These are phyloP conservation scores for Anabas testudineus DNA, from an alignment of 2,797 vertebrate species.

Conservation along the genomic window DNA sequence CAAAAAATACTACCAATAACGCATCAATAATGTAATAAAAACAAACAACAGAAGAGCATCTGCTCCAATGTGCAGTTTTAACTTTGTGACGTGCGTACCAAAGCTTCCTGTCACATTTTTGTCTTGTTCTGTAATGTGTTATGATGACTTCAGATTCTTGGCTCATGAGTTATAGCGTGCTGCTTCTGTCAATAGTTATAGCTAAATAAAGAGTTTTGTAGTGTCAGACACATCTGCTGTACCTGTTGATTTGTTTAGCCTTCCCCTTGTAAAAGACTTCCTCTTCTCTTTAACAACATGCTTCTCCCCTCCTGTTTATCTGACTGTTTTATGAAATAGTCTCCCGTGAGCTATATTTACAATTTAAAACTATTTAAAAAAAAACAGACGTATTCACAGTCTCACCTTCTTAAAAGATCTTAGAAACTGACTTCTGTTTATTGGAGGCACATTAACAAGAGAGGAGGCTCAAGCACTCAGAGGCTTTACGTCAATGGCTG, in stretches of 20 bases:
- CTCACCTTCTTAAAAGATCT: constrained; percentile 29
- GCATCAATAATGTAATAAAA: not conserved
- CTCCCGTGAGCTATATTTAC: not conserved
- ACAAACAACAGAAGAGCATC: not conserved
- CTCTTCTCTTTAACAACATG: too few relatives aligned
- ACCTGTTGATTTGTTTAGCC: not conserved
- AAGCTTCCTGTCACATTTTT: constrained; percentile 1
- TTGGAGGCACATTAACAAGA: constrained; percentile 36
- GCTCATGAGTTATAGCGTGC: not conserved
- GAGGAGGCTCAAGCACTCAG: constrained; percentile 13
- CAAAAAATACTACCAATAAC: not conserved
- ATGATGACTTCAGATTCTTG: not conserved
- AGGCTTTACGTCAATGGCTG: constrained; percentile 34
- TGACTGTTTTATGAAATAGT: not conserved
- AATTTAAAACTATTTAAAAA: constrained; percentile 4
- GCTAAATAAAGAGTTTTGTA: not conserved
- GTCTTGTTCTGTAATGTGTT: not conserved
- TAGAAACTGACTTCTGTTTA: constrained; percentile 46
- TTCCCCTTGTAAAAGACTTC: not conserved
- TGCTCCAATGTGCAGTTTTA: not conserved
- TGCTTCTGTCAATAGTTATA: not conserved
- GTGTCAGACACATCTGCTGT: too few relatives aligned
- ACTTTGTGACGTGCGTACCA: not conserved
- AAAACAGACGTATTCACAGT: constrained; percentile 5
- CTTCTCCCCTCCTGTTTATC: not conserved